Evolutionary conservation across 2,113 vertebrate genomes (phyloP).

Genomic region (Oreotrochilus melanogaster): DNA sequence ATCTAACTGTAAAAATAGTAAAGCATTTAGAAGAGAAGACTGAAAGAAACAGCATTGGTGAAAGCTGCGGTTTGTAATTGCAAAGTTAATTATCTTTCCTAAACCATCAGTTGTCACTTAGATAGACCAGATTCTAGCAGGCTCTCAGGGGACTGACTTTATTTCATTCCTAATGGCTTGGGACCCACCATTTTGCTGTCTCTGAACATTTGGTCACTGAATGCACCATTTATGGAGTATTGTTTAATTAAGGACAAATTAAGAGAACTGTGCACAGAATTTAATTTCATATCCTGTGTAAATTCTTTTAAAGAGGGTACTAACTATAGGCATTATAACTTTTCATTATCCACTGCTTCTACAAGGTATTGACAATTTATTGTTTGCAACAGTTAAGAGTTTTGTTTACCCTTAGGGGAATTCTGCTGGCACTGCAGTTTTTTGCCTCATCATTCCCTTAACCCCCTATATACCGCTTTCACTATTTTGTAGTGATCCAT

Average conservation of each 20-base stretch:
- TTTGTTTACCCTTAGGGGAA: constrained; percentile 84
- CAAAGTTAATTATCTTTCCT: constrained; percentile 99
- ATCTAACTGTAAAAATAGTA: constrained; percentile 72
- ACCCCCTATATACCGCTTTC: constrained; percentile 53
- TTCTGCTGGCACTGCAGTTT: constrained; percentile 76
- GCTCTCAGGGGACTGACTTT: constrained; percentile 86
- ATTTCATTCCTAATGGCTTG: constrained; percentile 88
- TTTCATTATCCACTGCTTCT: constrained; percentile 92
- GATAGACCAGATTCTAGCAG: constrained; percentile 86
- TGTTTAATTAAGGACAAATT: constrained; percentile 98
- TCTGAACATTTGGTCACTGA: constrained; percentile 94
- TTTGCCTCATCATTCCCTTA: constrained; percentile 71
- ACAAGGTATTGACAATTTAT: constrained; percentile 84
- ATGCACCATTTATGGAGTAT: constrained; percentile 93
- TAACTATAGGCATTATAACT: constrained; percentile 92
- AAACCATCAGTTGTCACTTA: constrained; percentile 97
- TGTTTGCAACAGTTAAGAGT: constrained; percentile 83
- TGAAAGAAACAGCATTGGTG: constrained; percentile 80
- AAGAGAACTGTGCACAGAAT: constrained; percentile 92
- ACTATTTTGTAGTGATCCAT: neutral
- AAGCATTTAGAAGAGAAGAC: constrained; percentile 79
- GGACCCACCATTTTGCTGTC: constrained; percentile 87
- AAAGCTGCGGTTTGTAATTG: constrained; percentile 92
- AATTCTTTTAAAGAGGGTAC: constrained; percentile 92
- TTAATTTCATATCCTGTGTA: constrained; percentile 90